Percentiles rank a stretch among this genome's conserved stretches.
Conservation (phyloP, 2,888 invertebrate species). For the Yponomeuta plumbellus region DNA sequence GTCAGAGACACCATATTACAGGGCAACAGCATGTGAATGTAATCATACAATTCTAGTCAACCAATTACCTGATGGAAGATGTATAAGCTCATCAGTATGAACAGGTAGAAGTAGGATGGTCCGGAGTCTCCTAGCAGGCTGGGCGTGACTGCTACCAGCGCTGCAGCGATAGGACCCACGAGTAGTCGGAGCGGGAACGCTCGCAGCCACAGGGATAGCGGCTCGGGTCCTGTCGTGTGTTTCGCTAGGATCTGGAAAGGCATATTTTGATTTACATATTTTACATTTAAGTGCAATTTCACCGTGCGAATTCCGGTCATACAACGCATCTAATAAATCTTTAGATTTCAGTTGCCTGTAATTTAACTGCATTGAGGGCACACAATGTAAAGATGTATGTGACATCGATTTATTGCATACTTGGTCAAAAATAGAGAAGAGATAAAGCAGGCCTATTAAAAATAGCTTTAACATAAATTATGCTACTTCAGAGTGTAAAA, state of each 20-base stretch:
- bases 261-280: constrained; percentile 8
- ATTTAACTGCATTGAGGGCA: too few relatives aligned
- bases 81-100: constrained; percentile 85
- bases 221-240: constrained; percentile 91
- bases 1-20: too few relatives aligned
- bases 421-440: too few relatives aligned
- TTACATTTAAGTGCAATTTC: background rate
- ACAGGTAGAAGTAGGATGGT: constrained; percentile 83
- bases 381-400: too few relatives aligned
- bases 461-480: too few relatives aligned
- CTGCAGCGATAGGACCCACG: constrained; percentile 89
- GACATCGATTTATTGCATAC: too few relatives aligned
- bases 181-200: constrained; percentile 92
- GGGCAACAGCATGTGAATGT: too few relatives aligned
- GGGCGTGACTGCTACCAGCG: constrained; percentile 91
- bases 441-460: too few relatives aligned
- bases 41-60: background rate
- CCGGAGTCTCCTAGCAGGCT: constrained; percentile 74
- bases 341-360: too few relatives aligned
- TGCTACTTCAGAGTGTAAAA: too few relatives aligned
- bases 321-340: too few relatives aligned
- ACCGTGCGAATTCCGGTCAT: too few relatives aligned
- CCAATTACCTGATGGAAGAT: constrained; percentile 88
- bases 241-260: constrained; percentile 57
- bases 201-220: constrained; percentile 90